These are phyloP conservation scores for Cephus rjabovi DNA, from an alignment of 2,888 invertebrate genomes.

Conservation along the genomic window DNA sequence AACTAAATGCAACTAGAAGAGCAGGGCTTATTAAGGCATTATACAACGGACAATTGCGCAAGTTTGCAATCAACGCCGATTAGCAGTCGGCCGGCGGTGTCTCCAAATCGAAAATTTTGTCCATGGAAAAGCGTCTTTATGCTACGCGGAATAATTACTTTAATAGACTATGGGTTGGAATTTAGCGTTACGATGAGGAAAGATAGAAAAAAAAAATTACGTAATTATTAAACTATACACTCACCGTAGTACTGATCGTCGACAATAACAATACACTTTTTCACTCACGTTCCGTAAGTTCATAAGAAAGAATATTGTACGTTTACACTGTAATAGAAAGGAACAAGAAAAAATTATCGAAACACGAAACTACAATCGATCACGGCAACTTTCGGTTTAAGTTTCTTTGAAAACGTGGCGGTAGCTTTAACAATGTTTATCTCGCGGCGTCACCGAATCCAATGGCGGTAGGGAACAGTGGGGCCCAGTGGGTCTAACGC, in stretches of 20 bases:
- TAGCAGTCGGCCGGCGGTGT: constrained; percentile 39
- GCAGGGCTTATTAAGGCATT: too few species aligned
- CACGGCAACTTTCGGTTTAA: not conserved
- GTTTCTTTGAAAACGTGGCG: not conserved
- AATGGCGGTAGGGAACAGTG: not conserved
- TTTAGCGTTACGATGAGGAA: not conserved
- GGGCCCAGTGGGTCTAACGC: not conserved
- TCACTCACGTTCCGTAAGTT: not conserved
- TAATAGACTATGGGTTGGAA: not conserved
- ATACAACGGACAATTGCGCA: constrained; percentile 28
- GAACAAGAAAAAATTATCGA: not conserved
- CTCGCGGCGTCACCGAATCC: not conserved
- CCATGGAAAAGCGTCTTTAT: too few species aligned
- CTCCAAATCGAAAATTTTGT: constrained; percentile 34
- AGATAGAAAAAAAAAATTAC: not conserved
- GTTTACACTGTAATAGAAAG: not conserved
- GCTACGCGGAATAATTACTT: too few species aligned
- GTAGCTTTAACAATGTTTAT: not conserved
- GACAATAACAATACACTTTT: not conserved
- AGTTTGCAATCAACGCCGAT: constrained; percentile 44
- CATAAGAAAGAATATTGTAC: not conserved
- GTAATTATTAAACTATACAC: not conserved
- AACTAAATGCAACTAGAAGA: too few species aligned
- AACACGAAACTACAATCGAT: not conserved
- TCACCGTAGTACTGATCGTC: not conserved